Conservation (phyloP, 2,797 vertebrate genomes). For the Gymnothorax reevesii region DNA sequence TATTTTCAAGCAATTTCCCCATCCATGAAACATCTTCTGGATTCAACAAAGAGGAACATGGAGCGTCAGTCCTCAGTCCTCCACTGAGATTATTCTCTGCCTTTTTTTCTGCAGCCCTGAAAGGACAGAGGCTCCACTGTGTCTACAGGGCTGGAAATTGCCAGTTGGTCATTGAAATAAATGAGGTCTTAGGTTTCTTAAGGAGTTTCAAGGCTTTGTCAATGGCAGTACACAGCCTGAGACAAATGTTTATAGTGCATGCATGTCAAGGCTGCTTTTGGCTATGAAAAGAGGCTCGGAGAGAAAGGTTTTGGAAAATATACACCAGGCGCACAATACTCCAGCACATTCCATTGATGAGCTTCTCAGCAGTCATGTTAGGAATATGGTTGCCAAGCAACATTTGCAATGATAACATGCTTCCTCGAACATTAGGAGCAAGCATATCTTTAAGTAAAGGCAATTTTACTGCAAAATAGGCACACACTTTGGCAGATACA, state of each 20-base stretch:
- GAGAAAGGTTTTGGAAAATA: background rate
- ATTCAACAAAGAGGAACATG: background rate
- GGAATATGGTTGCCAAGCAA: slow-evolving; percentile 12
- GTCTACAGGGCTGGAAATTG: background rate
- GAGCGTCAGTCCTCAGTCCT: background rate
- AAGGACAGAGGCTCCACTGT: background rate
- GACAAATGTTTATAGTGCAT: background rate
- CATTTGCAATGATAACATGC: background rate
- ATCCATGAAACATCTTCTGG: background rate
- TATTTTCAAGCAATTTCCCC: background rate
- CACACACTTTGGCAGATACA: background rate
- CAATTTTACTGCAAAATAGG: background rate
- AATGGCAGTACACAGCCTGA: background rate
- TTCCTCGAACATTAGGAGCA: background rate
- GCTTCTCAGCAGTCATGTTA: background rate
- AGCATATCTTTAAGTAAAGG: slow-evolving; percentile 26
- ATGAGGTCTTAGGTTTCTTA: slow-evolving; percentile 25
- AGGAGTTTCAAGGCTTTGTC: background rate
- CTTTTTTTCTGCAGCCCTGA: background rate
- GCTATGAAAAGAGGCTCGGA: background rate
- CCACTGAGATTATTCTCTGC: background rate
- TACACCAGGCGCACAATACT: background rate
- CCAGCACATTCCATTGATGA: background rate
- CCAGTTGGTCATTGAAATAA: slow-evolving; percentile 20
- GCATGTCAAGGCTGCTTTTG: background rate